Percentiles rank a stretch among this genome's conserved stretches.
Evolutionary conservation across 2,888 invertebrate genomes (phyloP).

Genomic region (Tipula lateralis): DNA sequence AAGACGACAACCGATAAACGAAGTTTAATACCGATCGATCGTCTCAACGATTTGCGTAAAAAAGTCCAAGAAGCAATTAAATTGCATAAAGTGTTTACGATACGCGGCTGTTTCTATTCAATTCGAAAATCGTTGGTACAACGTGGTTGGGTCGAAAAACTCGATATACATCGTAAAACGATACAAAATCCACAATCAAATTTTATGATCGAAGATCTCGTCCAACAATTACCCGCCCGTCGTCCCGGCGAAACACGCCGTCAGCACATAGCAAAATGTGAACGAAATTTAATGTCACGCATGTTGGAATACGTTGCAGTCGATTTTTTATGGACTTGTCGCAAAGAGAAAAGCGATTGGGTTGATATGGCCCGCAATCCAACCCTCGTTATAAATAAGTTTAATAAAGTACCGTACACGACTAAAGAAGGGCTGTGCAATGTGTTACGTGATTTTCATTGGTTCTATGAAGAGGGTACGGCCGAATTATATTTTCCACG

Average conservation of each 20-base stretch:
- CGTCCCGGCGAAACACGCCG: slow-evolving; percentile 48
- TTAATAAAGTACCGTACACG: slow-evolving; percentile 81
- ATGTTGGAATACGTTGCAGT: slow-evolving; percentile 75
- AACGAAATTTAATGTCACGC: slow-evolving; percentile 65
- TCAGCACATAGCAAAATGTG: slow-evolving; percentile 60
- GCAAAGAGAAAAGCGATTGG: slow-evolving; percentile 63
- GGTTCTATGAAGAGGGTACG: slow-evolving; percentile 77
- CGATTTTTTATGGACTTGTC: slow-evolving; percentile 86
- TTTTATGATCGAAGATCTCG: slow-evolving; percentile 45
- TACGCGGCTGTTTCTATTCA: slow-evolving; percentile 67
- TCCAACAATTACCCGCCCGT: slow-evolving; percentile 45
- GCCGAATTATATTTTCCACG: slow-evolving; percentile 79
- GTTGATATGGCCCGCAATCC: slow-evolving; percentile 50
- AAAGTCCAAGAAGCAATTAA: slow-evolving; percentile 61
- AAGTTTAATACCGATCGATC: slow-evolving; percentile 58
- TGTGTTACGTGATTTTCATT: slow-evolving; percentile 75
- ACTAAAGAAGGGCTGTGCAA: slow-evolving; percentile 85
- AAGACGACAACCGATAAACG: slow-evolving; percentile 38
- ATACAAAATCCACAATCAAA: slow-evolving; percentile 43
- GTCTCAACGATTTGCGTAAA: slow-evolving; percentile 60
- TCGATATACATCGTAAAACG: slow-evolving; percentile 45
- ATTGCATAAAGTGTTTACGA: slow-evolving; percentile 62
- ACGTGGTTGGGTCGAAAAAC: slow-evolving; percentile 61
- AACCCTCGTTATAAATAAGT: slow-evolving; percentile 71
- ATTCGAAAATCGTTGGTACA: slow-evolving; percentile 63